phyloP scores from a whole-genome alignment of 2,888 invertebrate species.

The Drosophila anceps region DNA sequence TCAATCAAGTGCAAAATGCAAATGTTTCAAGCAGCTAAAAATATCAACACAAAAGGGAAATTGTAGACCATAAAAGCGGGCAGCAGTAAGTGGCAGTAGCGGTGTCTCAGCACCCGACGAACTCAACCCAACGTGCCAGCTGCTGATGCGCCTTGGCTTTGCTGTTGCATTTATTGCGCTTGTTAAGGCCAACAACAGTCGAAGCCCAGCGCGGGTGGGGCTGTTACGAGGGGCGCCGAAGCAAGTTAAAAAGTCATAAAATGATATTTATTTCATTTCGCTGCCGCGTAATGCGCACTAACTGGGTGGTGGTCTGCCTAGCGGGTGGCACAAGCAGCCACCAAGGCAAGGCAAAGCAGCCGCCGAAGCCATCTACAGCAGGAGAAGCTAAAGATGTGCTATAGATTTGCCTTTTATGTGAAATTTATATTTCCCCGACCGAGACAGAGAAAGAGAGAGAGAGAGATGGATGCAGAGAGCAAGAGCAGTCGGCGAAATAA shows the following conservation, averaged over 20 bases:
- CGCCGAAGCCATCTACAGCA: conserved; percentile 27
- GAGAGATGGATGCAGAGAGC: neutral
- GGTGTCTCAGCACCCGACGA: neutral
- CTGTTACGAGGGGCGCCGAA: conserved; percentile 34
- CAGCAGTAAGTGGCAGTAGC: conserved; percentile 23
- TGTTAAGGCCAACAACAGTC: conserved; percentile 62
- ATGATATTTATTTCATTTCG: conserved; percentile 77
- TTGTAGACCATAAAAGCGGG: conserved; percentile 63
- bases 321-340: conserved; percentile 70
- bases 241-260: conserved; percentile 80
- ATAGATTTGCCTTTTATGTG: conserved; percentile 79
- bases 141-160: conserved; percentile 34
- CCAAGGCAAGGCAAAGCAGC: conserved; percentile 25
- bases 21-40: conserved; percentile 66
- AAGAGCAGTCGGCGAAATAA: conserved; percentile 43
- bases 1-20: conserved; percentile 75
- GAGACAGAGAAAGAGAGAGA: neutral
- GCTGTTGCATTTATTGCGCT: conserved; percentile 79
- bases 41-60: conserved; percentile 69
- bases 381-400: conserved; percentile 51
- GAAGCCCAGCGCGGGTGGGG: conserved; percentile 10
- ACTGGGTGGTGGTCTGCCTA: conserved; percentile 47
- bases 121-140: neutral
- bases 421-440: conserved; percentile 72
- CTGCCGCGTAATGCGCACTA: conserved; percentile 69